Conservation (phyloP, 2,888 invertebrate genomes). For the Cybosia mesomella region DNA sequence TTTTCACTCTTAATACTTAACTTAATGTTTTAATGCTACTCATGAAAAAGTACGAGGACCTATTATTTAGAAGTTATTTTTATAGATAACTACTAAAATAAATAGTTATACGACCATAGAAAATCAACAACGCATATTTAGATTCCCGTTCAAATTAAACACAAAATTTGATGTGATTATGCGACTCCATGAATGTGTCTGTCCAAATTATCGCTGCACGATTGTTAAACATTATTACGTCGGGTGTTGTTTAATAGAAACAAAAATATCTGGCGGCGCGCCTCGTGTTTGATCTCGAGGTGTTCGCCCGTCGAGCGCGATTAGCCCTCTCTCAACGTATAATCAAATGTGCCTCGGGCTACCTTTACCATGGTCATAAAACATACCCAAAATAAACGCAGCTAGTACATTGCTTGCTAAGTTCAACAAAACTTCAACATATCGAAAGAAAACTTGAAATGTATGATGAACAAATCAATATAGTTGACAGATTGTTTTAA, state of each 20-base stretch:
- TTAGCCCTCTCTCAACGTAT: conserved; percentile 87
- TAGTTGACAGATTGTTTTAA: conserved; percentile 52
- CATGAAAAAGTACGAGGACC: no score
- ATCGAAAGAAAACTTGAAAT: conserved; percentile 36
- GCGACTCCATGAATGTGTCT: conserved; percentile 62
- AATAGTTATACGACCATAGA: not conserved
- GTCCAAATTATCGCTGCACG: conserved; percentile 86
- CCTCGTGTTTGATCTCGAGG: conserved; percentile 87
- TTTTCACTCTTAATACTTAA: not conserved
- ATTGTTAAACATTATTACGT: conserved; percentile 88
- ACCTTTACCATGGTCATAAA: conserved; percentile 58
- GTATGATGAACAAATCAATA: conserved; percentile 33
- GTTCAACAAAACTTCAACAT: conserved; percentile 9
- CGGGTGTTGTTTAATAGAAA: conserved; percentile 88
- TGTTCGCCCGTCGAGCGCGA: conserved; percentile 87
- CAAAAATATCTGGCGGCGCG: conserved; percentile 87
- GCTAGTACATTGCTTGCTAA: conserved; percentile 58
- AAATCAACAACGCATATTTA: not conserved
- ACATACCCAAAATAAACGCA: conserved; percentile 34
- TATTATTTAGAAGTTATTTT: no score
- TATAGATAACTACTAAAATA: no score
- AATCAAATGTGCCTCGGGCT: conserved; percentile 86
- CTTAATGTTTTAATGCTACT: not conserved
- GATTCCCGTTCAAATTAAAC: not conserved
- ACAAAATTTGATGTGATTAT: not conserved